Conservation (phyloP, 2,797 vertebrate species). For the Bradypodion ventrale region DNA sequence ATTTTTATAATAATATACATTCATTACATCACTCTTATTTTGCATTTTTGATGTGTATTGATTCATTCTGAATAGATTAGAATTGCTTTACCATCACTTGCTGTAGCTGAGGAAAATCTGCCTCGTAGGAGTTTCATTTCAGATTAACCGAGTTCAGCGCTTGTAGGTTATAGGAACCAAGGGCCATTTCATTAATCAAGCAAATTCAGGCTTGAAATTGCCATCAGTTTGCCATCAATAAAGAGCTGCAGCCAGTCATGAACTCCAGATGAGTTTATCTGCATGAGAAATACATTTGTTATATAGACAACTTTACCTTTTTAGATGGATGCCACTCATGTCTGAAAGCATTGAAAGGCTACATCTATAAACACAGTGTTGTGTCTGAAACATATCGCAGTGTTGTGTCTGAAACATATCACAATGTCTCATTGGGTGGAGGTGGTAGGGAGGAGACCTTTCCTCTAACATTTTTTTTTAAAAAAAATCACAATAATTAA, state of each 20-base stretch:
- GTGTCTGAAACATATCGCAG: not conserved
- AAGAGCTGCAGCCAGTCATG: not conserved
- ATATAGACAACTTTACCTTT: not conserved
- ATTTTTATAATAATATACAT: not conserved
- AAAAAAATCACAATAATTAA: not conserved
- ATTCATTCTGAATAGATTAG: not conserved
- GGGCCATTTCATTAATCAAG: not conserved
- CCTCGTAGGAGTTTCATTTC: not conserved
- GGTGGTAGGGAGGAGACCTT: too few species aligned
- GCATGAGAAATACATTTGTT: not conserved
- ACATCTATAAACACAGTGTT: not conserved
- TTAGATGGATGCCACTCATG: not conserved
- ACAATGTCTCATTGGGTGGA: not conserved
- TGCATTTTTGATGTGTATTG: not conserved
- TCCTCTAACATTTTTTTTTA: too few species aligned
- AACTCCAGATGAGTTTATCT: not conserved
- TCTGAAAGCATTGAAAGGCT: not conserved
- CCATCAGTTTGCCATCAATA: not conserved
- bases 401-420: not conserved
- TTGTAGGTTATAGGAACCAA: not conserved
- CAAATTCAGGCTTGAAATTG: not conserved
- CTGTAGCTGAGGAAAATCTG: not conserved
- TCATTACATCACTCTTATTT: not conserved
- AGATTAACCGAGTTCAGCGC: not conserved
- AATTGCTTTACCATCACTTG: not conserved